Percentiles rank a stretch among this genome's conserved stretches.
phyloP scores from a whole-genome alignment of 2,888 invertebrate species.

The Phalangium opilio region DNA sequence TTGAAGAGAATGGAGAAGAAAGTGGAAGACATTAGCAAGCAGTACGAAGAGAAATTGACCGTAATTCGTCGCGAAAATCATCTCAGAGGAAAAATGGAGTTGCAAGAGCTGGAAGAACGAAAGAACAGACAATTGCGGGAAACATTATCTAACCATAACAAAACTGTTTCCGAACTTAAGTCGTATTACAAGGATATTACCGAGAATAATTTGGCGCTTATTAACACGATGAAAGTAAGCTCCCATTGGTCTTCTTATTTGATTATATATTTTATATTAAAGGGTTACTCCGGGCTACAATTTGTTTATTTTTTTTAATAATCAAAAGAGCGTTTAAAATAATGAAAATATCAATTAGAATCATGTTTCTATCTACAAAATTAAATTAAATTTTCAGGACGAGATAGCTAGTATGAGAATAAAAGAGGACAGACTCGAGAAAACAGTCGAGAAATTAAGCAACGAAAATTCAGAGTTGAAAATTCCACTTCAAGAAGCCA shows the following conservation, averaged over 20 bases:
- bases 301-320: no score
- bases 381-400: neutral
- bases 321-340: no score
- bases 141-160: slow-evolving; percentile 62
- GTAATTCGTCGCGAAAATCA: slow-evolving; percentile 53
- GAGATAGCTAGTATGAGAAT: neutral
- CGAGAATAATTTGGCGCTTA: slow-evolving; percentile 75
- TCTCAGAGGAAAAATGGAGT: slow-evolving; percentile 38
- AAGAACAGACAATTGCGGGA: slow-evolving; percentile 74
- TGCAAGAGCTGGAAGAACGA: slow-evolving; percentile 65
- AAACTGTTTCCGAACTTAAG: slow-evolving; percentile 73
- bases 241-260: neutral
- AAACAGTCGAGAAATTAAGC: neutral
- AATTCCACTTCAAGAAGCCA: neutral
- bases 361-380: no score
- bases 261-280: neutral
- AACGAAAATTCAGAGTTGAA: neutral
- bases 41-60: slow-evolving; percentile 57
- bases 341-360: neutral
- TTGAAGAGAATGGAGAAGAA: slow-evolving; percentile 27
- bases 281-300: neutral
- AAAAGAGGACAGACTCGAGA: neutral
- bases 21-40: slow-evolving; percentile 48
- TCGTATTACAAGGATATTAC: slow-evolving; percentile 92
- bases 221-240: slow-evolving; percentile 66